Percentiles rank a stretch among this genome's conserved stretches.
phyloP scores from a whole-genome alignment of 64 coral and sea anemone genomes.

The Dendronephthya gigantea region DNA sequence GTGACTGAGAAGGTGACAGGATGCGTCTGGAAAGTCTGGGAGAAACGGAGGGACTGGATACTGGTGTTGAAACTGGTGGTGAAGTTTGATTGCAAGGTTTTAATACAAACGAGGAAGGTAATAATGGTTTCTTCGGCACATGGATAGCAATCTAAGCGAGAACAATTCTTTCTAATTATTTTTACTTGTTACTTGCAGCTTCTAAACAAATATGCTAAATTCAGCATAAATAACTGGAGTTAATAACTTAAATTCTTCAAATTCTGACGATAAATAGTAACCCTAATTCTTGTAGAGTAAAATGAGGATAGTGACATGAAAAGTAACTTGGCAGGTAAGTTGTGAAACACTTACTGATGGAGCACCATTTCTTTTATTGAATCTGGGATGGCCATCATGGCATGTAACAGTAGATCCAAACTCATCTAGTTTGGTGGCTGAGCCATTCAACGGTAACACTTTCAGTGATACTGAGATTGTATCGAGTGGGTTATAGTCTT shows the following conservation, averaged over 20 bases:
- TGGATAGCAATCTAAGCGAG: neutral
- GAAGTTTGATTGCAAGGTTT: neutral
- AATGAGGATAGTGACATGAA: neutral
- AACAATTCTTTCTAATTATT: no score
- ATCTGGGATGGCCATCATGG: neutral
- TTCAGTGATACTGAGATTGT: neutral
- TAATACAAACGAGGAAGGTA: constrained; percentile 9
- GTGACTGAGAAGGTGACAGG: neutral
- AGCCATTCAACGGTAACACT: neutral
- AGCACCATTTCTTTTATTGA: neutral
- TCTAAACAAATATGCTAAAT: neutral
- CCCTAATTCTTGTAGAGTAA: no score
- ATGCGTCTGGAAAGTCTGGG: neutral
- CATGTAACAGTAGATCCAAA: neutral
- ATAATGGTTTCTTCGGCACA: neutral
- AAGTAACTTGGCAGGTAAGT: neutral
- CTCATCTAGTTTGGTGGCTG: neutral
- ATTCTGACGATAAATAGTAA: no score
- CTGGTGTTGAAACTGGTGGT: neutral
- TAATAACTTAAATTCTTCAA: neutral
- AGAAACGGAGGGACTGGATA: neutral
- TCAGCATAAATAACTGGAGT: neutral
- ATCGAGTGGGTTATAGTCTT: neutral
- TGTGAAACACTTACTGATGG: neutral
- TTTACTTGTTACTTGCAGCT: no score